Percentiles rank a stretch among this genome's conserved stretches.
Conservation (phyloP, 2,113 vertebrate genomes). For the Macquaria australasica region DNA sequence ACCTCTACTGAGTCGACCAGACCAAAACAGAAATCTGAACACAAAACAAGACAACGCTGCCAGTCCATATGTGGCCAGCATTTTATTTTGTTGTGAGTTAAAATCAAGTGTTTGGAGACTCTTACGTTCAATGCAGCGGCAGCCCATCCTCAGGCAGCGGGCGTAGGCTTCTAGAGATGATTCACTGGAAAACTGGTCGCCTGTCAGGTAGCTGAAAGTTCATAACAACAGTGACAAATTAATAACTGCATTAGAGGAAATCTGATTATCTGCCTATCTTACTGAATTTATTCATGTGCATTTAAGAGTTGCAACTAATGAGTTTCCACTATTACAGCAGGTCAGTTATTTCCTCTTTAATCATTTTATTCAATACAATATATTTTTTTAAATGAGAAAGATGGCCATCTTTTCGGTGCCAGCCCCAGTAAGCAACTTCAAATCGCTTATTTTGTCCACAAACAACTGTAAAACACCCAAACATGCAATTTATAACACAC, state of each 20-base stretch:
- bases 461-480: too few species aligned
- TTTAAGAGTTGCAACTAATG: neutral
- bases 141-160: slow-evolving; percentile 91
- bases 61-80: neutral
- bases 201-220: slow-evolving; percentile 87
- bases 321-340: neutral
- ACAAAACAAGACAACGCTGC: neutral
- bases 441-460: too few species aligned
- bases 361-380: neutral
- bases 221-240: neutral
- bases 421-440: too few species aligned
- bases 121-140: slow-evolving; percentile 91
- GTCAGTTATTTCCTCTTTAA: neutral
- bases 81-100: too few species aligned
- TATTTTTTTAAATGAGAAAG: too few species aligned
- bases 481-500: neutral
- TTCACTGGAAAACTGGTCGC: slow-evolving; percentile 92
- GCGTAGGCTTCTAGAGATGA: slow-evolving; percentile 90
- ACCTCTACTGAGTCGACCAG: neutral
- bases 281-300: neutral
- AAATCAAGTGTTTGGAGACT: neutral
- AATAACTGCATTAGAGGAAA: neutral
- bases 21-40: neutral
- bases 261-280: neutral
- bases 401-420: too few species aligned